Conservation (phyloP, 2,888 invertebrate genomes). For the Temnothorax ravouxi region DNA sequence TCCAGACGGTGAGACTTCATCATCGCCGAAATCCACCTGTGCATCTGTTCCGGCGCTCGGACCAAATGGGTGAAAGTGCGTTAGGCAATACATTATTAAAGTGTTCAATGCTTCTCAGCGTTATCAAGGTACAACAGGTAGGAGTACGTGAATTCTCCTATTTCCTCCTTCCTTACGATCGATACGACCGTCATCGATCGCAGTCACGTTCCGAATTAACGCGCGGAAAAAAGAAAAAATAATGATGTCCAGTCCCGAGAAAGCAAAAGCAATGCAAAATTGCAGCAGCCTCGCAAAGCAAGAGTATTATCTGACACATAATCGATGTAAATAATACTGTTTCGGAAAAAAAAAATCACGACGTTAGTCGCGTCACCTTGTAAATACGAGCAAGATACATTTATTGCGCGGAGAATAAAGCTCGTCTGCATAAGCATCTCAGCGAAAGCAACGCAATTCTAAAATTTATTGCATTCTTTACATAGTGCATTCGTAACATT, state of each 20-base stretch:
- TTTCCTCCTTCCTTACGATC: slow-evolving; percentile 21
- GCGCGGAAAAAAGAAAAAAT: slow-evolving; percentile 23
- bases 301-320: slow-evolving; percentile 47
- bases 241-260: slow-evolving; percentile 47
- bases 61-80: slow-evolving; percentile 83
- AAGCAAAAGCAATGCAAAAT: slow-evolving; percentile 67
- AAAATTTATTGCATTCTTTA: slow-evolving; percentile 25
- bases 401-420: slow-evolving; percentile 33
- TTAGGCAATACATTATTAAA: slow-evolving; percentile 57
- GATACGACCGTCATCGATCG: slow-evolving; percentile 27
- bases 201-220: slow-evolving; percentile 42
- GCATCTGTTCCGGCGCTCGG: slow-evolving; percentile 81
- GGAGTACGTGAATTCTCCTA: slow-evolving; percentile 56
- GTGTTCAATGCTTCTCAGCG: slow-evolving; percentile 65
- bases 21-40: slow-evolving; percentile 76
- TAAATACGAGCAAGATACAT: slow-evolving; percentile 63
- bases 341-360: slow-evolving; percentile 35
- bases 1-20: slow-evolving; percentile 71
- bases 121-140: slow-evolving; percentile 68
- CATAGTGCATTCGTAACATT: slow-evolving; percentile 30
- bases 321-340: slow-evolving; percentile 68
- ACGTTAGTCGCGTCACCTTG: slow-evolving; percentile 50
- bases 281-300: slow-evolving; percentile 54
- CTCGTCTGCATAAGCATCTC: slow-evolving; percentile 45
- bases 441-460: slow-evolving; percentile 12